Base-by-base conservation (phyloP, 2,113 vertebrate species). In the Thalassarche chlororhynchos region DNA sequence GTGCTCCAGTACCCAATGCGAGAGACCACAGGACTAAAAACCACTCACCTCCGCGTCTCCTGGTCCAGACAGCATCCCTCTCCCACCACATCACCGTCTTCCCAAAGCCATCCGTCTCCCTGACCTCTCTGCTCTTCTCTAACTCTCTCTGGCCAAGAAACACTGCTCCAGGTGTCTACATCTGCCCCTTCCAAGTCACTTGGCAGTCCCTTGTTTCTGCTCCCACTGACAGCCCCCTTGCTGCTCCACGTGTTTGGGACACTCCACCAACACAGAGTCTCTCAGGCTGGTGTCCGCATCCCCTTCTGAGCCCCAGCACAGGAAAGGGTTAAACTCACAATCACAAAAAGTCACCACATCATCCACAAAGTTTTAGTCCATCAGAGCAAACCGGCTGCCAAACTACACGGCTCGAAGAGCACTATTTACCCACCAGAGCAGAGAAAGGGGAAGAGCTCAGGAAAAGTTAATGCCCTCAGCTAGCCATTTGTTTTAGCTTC, bases 221-320 rank as follows among this genome's bases (percentile, higher is more conserved):
- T 51, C 12, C 70, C 20, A 2, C 34, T 0, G 4, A 42, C 47
- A 31, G 61, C 25, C 10, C 14, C 54, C 62, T 49, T 1, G 26
- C 55, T 20, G 40, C 70, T 38, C 46, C 34, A 2, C 1, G 1
- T 6, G 4, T 12, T 26, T 5, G 26, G 15, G 72, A n/a, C 0
- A 4, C 49, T 38, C 46, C 46, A 23, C 6, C 54, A 65, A 12
- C 46, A 40, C 54, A 12, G 2, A 6, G 8, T 10, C 7, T 16
- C 38, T 12, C 32, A 13, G 20, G 24, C 38, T 5, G 8, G 7
- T 17, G 47, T 40, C 34, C 64, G 2, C 24, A 2, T 3, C 12
- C 42, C 69, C 52, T 12, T 28, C 61, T 19, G 29, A 23, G 42
- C n/a, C 65, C 38, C 70, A 13, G 46, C 46, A 17, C 19, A 13